Evolutionary conservation across 2,113 vertebrate genomes (phyloP).

Genomic region (Nymphicus hollandicus): DNA sequence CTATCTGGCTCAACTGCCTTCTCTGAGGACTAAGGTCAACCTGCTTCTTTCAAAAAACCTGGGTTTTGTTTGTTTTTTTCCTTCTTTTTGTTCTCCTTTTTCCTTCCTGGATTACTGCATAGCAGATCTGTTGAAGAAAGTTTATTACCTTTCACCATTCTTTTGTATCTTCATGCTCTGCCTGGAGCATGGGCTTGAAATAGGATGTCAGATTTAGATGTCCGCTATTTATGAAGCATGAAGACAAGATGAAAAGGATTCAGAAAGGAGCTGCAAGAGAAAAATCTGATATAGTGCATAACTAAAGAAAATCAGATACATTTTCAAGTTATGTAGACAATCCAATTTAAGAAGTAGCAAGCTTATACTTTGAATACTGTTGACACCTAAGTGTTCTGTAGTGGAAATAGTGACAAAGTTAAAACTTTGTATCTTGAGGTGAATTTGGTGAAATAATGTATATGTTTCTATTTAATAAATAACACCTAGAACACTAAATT

Average conservation of each 20-base stretch:
- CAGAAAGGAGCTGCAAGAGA: background rate
- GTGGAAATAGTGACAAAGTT: background rate
- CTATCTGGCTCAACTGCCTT: background rate
- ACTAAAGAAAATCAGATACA: fast-evolving
- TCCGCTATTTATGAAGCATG: background rate
- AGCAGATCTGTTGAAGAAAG: background rate
- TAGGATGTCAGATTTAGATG: background rate
- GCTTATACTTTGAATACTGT: background rate
- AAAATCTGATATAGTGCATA: background rate
- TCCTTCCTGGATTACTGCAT: background rate
- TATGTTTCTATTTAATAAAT: background rate
- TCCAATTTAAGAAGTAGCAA: background rate
- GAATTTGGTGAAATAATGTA: background rate
- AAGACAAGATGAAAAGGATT: background rate
- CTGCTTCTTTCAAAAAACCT: background rate
- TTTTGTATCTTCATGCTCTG: background rate
- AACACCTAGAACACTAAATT: background rate
- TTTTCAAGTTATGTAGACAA: background rate
- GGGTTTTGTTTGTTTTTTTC: background rate
- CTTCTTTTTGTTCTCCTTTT: fast-evolving
- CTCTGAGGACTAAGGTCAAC: background rate
- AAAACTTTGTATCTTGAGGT: background rate
- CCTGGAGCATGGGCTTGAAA: background rate
- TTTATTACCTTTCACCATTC: background rate
- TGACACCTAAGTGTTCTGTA: background rate